phyloP scores from a whole-genome alignment of 2,888 invertebrate genomes.

The Anagyrus pseudococci region DNA sequence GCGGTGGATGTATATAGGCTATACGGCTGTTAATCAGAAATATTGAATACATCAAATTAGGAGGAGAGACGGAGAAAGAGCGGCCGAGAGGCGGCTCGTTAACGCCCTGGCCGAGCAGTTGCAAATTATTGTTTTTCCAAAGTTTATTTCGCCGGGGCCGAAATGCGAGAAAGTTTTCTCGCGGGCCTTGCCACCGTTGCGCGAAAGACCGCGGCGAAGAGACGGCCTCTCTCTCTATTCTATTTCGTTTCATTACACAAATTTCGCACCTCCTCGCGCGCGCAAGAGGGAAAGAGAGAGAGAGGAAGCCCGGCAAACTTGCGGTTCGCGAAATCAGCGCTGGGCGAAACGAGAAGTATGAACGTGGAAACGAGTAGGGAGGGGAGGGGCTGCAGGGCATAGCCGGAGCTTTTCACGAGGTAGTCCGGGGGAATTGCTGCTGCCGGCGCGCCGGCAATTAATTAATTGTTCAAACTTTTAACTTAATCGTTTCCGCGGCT shows the following conservation, averaged over 20 bases:
- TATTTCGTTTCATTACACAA: conserved; percentile 33
- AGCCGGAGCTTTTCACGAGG: too few relatives aligned
- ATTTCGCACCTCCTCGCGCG: conserved; percentile 16
- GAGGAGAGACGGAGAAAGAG: too few relatives aligned
- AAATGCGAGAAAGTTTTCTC: neutral
- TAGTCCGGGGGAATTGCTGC: too few relatives aligned
- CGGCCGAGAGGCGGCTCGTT: neutral
- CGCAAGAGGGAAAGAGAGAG: too few relatives aligned
- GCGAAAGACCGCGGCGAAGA: too few relatives aligned
- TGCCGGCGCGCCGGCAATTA: conserved; percentile 43
- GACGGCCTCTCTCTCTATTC: conserved; percentile 14
- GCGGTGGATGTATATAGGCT: too few relatives aligned
- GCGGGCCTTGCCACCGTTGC: neutral
- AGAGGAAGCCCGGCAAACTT: conserved; percentile 23
- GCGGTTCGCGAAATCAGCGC: conserved; percentile 5
- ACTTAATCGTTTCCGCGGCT: conserved; percentile 45
- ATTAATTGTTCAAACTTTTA: conserved; percentile 55
- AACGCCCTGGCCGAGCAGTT: neutral
- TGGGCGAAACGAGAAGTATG: conserved; percentile 10
- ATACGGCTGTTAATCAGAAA: too few relatives aligned
- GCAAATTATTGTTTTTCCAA: too few relatives aligned
- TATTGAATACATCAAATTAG: too few relatives aligned
- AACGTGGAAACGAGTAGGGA: conserved; percentile 9
- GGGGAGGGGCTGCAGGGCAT: too few relatives aligned
- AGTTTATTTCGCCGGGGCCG: too few relatives aligned